Evolutionary conservation across 2,113 vertebrate species (phyloP), one percentile per base, ranked within the genome.

Genomic region (Corynorhinus townsendii): DNA sequence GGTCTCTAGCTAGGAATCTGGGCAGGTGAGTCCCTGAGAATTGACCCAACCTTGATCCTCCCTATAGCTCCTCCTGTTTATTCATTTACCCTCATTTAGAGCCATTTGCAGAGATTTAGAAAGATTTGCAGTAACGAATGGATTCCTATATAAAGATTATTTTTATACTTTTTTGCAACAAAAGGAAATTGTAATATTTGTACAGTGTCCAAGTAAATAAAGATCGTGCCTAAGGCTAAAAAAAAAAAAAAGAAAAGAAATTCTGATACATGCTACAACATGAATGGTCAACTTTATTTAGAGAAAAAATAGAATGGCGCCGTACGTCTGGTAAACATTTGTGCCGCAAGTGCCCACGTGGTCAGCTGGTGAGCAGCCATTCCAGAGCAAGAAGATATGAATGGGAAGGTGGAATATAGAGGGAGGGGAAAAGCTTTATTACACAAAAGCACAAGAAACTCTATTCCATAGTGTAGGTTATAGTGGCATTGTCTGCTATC

Each of bases 111-210:
- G 96, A 97, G 92, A 95, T 97, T 95, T 97, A 98, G 97, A 98
- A 96, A 97, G 97, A 98, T 95, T 97, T 97, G 97, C 97, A 97
- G 96, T 96, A 47, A 88, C 35, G 75, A 95, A 98, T 94, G 98
- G 96, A 98, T 98, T 98, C 97, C 20, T 98, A 98, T 98, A 98
- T 98, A 98, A 98, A 98, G 98, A 98, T 98, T 98, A 98, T 98
- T 98, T 98, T 98, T 98, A 98, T 98, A 98, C 98, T 97, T 98
- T 98, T 98, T 97, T 96, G 89, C 98, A 98, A 97, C 97, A 95
- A 93, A 98, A 97, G 93, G 94, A 97, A 97, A 96, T 97, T 96
- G 98, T 98, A 98, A 97, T 98, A 98, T 98, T 98, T 98, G 98
- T 98, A 98, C 98, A 98, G 98, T 97, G 95, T 98, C 93, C 89